Evolutionary conservation across 2,797 vertebrate genomes (phyloP).

Genomic region (Neopelma chrysocephalum): DNA sequence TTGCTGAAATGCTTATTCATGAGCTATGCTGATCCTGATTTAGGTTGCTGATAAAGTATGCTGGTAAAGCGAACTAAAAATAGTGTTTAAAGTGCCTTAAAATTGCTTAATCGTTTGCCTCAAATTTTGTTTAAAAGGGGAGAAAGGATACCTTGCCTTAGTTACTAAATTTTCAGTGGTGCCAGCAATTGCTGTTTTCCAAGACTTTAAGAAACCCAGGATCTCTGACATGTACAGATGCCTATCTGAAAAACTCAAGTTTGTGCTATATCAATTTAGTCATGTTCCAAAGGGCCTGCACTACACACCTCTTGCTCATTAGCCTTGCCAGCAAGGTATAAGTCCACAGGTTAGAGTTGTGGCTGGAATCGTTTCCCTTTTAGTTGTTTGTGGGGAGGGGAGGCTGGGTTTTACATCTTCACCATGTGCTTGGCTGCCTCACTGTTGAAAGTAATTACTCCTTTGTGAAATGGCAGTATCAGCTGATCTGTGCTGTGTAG

Average conservation of each 20-base stretch:
- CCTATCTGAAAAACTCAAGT: conserved; percentile 49
- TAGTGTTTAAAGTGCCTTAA: conserved; percentile 80
- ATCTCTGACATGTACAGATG: conserved; percentile 37
- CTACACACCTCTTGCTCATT: neutral
- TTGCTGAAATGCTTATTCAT: conserved; percentile 48
- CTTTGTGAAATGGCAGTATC: neutral
- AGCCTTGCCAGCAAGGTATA: neutral
- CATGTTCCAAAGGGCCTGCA: neutral
- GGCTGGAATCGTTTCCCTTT: neutral
- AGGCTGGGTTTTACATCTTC: conserved; percentile 1
- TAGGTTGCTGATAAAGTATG: conserved; percentile 21
- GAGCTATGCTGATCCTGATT: conserved; percentile 28
- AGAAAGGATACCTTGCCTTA: conserved; percentile 64
- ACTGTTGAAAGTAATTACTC: neutral
- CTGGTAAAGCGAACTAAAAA: conserved; percentile 38
- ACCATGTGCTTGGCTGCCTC: conserved; percentile 31
- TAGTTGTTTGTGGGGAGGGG: neutral
- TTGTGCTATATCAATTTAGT: neutral
- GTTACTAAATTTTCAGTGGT: conserved; percentile 54
- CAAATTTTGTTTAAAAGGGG: conserved; percentile 60
- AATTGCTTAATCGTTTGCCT: conserved; percentile 73
- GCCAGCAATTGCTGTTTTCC: conserved; percentile 62
- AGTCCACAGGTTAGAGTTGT: neutral
- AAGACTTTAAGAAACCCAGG: conserved; percentile 56
- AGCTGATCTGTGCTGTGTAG: conserved; percentile 5